Percentiles rank a stretch among this genome's conserved stretches.
phyloP scores from a whole-genome alignment of 1,140 invertebrate species.

The Centruroides sculpturatus region DNA sequence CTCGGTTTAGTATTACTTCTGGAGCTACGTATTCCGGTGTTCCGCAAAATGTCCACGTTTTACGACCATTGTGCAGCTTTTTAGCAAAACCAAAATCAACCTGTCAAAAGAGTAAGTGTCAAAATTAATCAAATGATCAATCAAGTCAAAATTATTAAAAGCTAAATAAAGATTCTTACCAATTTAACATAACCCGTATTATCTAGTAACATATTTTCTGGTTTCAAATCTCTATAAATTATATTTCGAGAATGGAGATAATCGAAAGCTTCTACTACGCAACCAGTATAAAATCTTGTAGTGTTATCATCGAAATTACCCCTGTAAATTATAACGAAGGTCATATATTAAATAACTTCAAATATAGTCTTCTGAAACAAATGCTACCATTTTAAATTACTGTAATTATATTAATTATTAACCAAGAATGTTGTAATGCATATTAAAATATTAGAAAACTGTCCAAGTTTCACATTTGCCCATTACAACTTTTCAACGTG shows the following conservation, averaged over 20 bases:
- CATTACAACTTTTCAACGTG: too few relatives aligned
- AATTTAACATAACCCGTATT: constrained; percentile 76
- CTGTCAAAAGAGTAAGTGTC: neutral
- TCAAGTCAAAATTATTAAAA: neutral
- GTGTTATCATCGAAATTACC: constrained; percentile 68
- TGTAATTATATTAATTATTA: too few relatives aligned
- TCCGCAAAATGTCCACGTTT: constrained; percentile 95
- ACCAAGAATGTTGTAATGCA: too few relatives aligned
- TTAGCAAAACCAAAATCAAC: constrained; percentile 97
- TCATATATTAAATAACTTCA: too few relatives aligned
- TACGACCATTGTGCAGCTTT: constrained; percentile 54
- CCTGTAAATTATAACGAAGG: constrained; percentile 14
- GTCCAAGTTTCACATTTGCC: too few relatives aligned
- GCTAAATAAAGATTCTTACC: constrained; percentile 11
- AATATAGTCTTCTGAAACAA: too few relatives aligned
- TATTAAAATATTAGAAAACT: too few relatives aligned
- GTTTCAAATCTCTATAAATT: constrained; percentile 85
- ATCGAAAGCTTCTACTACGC: constrained; percentile 78
- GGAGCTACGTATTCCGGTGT: constrained; percentile 82
- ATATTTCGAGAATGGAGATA: constrained; percentile 74
- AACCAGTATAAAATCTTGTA: constrained; percentile 72
- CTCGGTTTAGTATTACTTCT: constrained; percentile 69
- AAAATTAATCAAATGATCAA: neutral
- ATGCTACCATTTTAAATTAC: too few relatives aligned
- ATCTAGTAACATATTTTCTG: constrained; percentile 82